Percentiles rank a stretch among this genome's conserved stretches.
phyloP scores from a whole-genome alignment of 2,888 invertebrate species.

The Ophion ventricosus region DNA sequence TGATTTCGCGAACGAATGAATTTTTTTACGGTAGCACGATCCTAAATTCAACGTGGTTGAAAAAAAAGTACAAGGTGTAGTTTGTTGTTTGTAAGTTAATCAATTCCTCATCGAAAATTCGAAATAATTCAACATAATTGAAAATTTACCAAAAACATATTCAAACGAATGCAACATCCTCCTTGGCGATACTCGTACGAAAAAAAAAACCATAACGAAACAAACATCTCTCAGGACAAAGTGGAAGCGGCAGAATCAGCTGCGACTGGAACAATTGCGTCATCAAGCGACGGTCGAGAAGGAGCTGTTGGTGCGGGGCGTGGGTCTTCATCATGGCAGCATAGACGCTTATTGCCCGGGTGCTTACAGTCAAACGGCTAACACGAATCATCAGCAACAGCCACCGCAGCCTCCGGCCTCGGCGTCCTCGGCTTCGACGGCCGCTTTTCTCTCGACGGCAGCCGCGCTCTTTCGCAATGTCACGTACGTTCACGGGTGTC shows the following conservation, averaged over 20 bases:
- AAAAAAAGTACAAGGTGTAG: no score
- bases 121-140: not conserved
- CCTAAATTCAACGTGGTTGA: no score
- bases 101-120: not conserved
- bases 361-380: conserved; percentile 76
- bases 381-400: conserved; percentile 84
- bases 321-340: conserved; percentile 80
- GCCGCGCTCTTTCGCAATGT: conserved; percentile 90
- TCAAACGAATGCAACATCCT: not conserved
- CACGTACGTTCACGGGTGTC: conserved; percentile 89
- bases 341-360: conserved; percentile 79
- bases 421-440: conserved; percentile 84
- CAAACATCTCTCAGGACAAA: conserved; percentile 87
- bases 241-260: conserved; percentile 95
- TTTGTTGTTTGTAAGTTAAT: no score
- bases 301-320: conserved; percentile 84
- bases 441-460: conserved; percentile 87
- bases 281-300: conserved; percentile 93
- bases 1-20: no score
- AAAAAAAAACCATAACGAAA: not conserved
- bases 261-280: conserved; percentile 92
- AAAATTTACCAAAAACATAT: not conserved
- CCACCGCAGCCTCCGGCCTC: conserved; percentile 80
- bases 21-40: no score
- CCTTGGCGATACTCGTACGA: not conserved